phyloP scores from a whole-genome alignment of 2,797 vertebrate genomes.

The Sebastes trivittatus region DNA sequence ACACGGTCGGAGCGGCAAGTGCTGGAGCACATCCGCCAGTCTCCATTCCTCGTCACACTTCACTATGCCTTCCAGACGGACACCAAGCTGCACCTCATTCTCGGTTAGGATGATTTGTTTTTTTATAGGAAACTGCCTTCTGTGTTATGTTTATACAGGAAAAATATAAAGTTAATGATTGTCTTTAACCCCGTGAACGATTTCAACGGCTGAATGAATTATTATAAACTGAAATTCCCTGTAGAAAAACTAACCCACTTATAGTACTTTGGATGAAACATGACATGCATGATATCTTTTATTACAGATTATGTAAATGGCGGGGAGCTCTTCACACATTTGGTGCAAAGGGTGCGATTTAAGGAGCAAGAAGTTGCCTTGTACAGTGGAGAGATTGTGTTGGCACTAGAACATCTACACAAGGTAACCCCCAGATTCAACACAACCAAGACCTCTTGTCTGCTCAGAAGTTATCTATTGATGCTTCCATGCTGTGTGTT shows the following conservation, averaged over 20 bases:
- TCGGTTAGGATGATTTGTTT: slow-evolving; percentile 81
- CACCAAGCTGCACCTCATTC: slow-evolving; percentile 97
- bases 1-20: slow-evolving; percentile 95
- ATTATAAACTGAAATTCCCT: background rate
- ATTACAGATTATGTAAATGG: slow-evolving; percentile 95
- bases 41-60: slow-evolving; percentile 94
- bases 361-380: slow-evolving; percentile 94
- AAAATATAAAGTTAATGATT: slow-evolving; percentile 15
- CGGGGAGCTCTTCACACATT: slow-evolving; percentile 97
- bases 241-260: background rate
- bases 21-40: slow-evolving; percentile 95
- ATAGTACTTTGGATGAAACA: background rate
- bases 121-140: background rate
- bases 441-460: background rate
- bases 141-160: slow-evolving; percentile 3
- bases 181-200: background rate
- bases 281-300: slow-evolving; percentile 9
- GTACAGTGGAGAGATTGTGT: slow-evolving; percentile 96
- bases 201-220: background rate
- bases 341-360: slow-evolving; percentile 97
- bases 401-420: slow-evolving; percentile 95
- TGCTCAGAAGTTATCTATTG: background rate
- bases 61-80: slow-evolving; percentile 99
- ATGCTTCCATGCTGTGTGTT: background rate
- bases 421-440: slow-evolving; percentile 83